phyloP scores from a whole-genome alignment of 2,113 vertebrate genomes.

The Aldabrachelys gigantea region DNA sequence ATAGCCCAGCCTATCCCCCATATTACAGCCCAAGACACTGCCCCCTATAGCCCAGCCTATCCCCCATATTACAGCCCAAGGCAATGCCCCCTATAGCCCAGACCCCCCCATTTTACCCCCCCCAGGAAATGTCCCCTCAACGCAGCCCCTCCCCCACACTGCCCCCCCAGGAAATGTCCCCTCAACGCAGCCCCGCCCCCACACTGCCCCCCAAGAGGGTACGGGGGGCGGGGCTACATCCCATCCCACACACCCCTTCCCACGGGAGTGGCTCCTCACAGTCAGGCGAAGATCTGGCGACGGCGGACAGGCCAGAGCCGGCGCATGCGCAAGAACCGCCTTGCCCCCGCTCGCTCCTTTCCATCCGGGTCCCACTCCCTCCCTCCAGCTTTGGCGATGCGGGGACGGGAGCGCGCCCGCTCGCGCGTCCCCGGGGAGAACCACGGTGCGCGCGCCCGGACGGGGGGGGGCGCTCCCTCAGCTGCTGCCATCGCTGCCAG shows the following conservation, averaged over 20 bases:
- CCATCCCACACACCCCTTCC: not conserved
- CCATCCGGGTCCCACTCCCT: slow-evolving; percentile 37
- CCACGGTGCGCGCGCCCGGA: not conserved
- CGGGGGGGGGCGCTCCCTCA: not conserved
- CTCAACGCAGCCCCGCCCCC: not conserved
- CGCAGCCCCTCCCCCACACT: too few relatives aligned
- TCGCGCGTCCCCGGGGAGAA: not conserved
- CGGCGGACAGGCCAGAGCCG: fast-evolving
- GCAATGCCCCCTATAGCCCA: too few relatives aligned
- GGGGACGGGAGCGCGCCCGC: not conserved
- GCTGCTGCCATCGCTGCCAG: not conserved
- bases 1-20: too few relatives aligned
- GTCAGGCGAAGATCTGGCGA: fast-evolving
- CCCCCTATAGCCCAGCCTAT: too few relatives aligned
- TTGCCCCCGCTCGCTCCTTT: not conserved
- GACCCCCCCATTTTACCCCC: too few relatives aligned
- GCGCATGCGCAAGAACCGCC: not conserved
- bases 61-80: too few relatives aligned
- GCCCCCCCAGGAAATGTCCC: too few relatives aligned
- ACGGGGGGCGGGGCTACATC: not conserved
- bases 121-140: too few relatives aligned
- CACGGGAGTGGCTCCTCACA: not conserved
- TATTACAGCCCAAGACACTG: too few relatives aligned
- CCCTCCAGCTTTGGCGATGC: not conserved
- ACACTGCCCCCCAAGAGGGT: too few relatives aligned